Evolutionary conservation across 2,888 invertebrate genomes (phyloP), one percentile per base, ranked within the genome.

Genomic region (Allygus modestus): DNA sequence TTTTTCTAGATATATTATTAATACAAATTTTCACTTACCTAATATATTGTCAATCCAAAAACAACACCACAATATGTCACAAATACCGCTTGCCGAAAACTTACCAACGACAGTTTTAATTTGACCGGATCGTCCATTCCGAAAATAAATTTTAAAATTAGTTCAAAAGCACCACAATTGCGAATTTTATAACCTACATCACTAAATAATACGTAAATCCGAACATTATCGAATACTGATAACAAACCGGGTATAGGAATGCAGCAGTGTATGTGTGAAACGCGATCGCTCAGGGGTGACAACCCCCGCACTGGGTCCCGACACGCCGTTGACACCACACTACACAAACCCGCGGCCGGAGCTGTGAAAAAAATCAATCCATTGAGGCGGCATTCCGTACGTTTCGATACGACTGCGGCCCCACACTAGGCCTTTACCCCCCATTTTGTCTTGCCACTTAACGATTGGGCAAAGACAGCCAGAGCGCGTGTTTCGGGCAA

Each of bases 381-480:
- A 75, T 83, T 28, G 58, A 41, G 75, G 26, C 51, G 17, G 54
- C 54, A 58, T 33, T 73, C 37, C 41, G 75, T 65, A 73, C 51
- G 71, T 73, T 43, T 75, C 75, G 58, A 75, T 33, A 33, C 46
- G 26, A 75, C 58, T 7, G 73, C 37, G 58, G 33, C 26, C n/a
- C 82, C 83, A 73, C 54, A 58, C 75, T 41, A 83, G 83, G 83
- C 54, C 83, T 46, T 37, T 75, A 37, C 31, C 71, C 83, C 83
- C 83, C 58, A 83, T 83, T 83, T 83, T 83, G 58, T 75, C 75
- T 82, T 75, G 83, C 75, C 41, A 83, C 61, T 75, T 83, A 83
- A 83, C 83, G 83, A 83, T 83, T 83, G 83, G 82, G 75, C 26
- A 83, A 83, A 83, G 83, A 75, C 73, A 83, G 75, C 43, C 61